Base-by-base conservation (phyloP, 2,113 vertebrate genomes). In the Boulengeromyrus knoepffleri region DNA sequence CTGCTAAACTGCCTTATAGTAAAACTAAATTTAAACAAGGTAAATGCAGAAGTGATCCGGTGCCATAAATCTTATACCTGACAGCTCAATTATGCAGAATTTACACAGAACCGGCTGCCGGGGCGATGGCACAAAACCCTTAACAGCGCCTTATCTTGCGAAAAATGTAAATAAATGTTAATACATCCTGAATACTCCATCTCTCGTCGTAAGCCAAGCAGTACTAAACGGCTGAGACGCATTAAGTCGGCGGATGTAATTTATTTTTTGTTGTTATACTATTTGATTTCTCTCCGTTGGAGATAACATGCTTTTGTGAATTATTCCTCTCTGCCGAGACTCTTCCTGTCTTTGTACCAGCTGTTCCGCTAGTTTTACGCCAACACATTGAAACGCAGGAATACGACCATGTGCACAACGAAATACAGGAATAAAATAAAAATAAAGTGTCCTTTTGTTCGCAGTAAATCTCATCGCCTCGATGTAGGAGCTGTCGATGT, bases 161-260 rank as follows among this genome's bases (percentile, higher is more conserved):
- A 80, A 19, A 80, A 39, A 80, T 80, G 74, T 42, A 80, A 77
- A 77, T 77, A 77, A 42, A 80, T 80, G 74, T 80, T 80, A 80
- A 80, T 42, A 42, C 31, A 15, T 6, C 31, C 36, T 42, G 15
- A 42, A 80, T 42, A 42, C 31, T 42, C 17, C 5, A 42, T 39
- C 74, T 19, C 31, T 42, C 36, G 15, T 80, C 15, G 31, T 80
- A 80, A 80, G 74, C 74, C 36, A 80, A 39, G 70, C 70, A 80
- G 36, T 5, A 19, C 36, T 42, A 42, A 80, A 42, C 19, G 36
- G 13, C 31, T 19, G 36, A 39, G 36, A 77, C 36, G 74, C 36
- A 80, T 80, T 80, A 80, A 80, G 36, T 80, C 74, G 36, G 36
- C 17, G 74, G 36, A 42, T 6, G 74, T 80, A 80, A 80, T 80